Percentiles rank a stretch among this genome's conserved stretches.
Evolutionary conservation across 2,113 vertebrate species (phyloP).

Genomic region (Rhinolophus ferrumequinum): DNA sequence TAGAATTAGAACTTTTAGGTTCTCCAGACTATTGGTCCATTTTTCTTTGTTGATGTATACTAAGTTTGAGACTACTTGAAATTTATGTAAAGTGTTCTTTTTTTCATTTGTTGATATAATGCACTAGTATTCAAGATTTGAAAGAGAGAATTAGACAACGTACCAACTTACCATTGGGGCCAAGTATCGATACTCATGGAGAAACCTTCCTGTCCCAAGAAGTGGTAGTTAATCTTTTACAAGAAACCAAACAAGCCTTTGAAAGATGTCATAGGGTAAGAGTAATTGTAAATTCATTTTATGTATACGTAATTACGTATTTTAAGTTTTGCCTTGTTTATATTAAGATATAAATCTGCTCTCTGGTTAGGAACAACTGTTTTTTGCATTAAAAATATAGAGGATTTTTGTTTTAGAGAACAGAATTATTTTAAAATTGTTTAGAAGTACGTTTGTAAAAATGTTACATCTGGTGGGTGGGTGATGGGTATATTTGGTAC

Average conservation of each 20-base stretch:
- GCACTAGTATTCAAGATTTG: conserved; percentile 95
- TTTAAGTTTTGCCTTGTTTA: conserved; percentile 51
- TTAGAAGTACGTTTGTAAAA: conserved; percentile 2
- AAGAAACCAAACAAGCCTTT: conserved; percentile 98
- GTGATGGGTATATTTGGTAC: neutral
- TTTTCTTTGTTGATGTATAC: conserved; percentile 19
- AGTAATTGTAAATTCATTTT: conserved; percentile 52
- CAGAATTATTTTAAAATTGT: conserved; percentile 24
- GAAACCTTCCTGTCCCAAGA: conserved; percentile 98
- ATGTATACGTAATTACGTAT: conserved; percentile 7
- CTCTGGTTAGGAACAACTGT: neutral
- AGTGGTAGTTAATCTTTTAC: conserved; percentile 97
- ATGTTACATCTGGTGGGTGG: neutral
- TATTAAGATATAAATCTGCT: conserved; percentile 17
- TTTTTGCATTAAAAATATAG: neutral
- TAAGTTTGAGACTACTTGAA: conserved; percentile 53
- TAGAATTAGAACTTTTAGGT: conserved; percentile 40
- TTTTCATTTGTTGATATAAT: conserved; percentile 47
- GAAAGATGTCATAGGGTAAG: conserved; percentile 98
- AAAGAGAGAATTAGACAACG: conserved; percentile 97
- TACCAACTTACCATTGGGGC: conserved; percentile 95
- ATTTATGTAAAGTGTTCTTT: conserved; percentile 57
- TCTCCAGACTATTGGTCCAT: neutral
- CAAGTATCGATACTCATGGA: conserved; percentile 97
- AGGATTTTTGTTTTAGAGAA: conserved; percentile 34